Percentiles rank a stretch among this genome's conserved stretches.
Evolutionary conservation across 2,113 vertebrate genomes (phyloP).

Genomic region (Cheirogaleus medius): DNA sequence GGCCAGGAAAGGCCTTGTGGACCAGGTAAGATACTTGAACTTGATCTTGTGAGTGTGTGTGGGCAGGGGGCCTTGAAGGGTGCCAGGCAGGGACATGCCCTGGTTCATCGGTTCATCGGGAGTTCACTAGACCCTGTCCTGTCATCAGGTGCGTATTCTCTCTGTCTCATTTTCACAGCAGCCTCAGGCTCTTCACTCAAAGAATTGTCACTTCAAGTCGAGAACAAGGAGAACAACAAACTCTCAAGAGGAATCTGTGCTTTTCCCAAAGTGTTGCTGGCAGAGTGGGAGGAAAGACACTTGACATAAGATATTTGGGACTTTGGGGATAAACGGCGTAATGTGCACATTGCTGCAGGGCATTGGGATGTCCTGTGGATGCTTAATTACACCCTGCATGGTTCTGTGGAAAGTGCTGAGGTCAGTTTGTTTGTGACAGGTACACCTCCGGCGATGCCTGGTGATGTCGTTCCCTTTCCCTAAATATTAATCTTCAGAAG

Average conservation of each 20-base stretch:
- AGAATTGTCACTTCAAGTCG: constrained; percentile 64
- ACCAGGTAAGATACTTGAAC: neutral
- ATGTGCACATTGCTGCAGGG: neutral
- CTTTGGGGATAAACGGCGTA: constrained; percentile 3
- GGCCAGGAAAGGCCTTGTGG: neutral
- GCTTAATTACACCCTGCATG: neutral
- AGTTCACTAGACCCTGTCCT: neutral
- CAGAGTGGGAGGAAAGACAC: constrained; percentile 55
- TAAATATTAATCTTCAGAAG: neutral
- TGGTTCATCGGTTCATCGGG: neutral
- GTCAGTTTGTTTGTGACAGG: neutral
- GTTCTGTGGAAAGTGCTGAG: neutral
- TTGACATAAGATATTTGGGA: constrained; percentile 44
- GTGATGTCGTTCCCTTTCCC: neutral
- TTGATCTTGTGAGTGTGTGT: neutral
- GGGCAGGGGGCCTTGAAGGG: neutral
- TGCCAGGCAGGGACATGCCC: neutral
- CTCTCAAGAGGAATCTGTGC: constrained; percentile 58
- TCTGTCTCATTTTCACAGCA: neutral
- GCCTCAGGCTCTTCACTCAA: constrained; percentile 36
- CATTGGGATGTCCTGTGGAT: neutral
- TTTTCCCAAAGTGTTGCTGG: constrained; percentile 56
- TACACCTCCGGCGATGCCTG: neutral
- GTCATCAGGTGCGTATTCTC: neutral
- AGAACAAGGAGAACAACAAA: constrained; percentile 64